These are phyloP conservation scores for Eristalis pertinax DNA, from an alignment of 2,888 invertebrate species.

Conservation along the genomic window DNA sequence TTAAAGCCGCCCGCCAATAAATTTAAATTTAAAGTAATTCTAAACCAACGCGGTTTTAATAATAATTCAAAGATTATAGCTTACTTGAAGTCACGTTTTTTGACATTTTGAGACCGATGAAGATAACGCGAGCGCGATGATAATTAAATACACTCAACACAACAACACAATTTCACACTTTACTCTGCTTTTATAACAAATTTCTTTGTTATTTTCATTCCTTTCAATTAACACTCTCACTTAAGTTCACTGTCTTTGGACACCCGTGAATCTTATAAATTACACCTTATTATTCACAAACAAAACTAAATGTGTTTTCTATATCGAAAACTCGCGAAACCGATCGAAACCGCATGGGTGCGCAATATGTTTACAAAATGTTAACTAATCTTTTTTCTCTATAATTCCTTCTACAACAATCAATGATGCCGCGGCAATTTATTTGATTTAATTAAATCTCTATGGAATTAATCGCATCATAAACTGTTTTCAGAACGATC, in stretches of 20 bases:
- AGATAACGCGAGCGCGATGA: background rate
- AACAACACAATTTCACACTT: slow-evolving; percentile 19
- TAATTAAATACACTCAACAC: background rate
- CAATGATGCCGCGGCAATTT: background rate
- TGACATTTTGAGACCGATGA: slow-evolving; percentile 52
- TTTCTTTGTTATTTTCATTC: background rate
- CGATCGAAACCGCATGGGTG: background rate
- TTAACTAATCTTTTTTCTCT: background rate
- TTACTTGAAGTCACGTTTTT: slow-evolving; percentile 45
- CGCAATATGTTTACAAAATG: background rate
- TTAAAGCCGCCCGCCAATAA: too few relatives aligned
- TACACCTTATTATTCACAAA: background rate
- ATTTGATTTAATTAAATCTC: background rate
- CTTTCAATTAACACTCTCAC: background rate
- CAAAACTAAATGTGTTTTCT: background rate
- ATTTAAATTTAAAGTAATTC: too few relatives aligned
- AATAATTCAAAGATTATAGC: background rate
- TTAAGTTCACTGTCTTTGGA: background rate
- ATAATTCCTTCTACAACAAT: background rate
- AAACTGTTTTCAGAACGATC: background rate
- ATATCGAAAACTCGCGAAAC: background rate
- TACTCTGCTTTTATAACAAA: slow-evolving; percentile 44
- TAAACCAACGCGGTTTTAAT: too few relatives aligned
- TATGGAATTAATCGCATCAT: background rate
- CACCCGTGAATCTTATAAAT: background rate